A percentile compares a stretch with the other conserved stretches of the same genome.
Evolutionary conservation across 2,113 vertebrate species (phyloP).

Genomic region (Cololabis saira): DNA sequence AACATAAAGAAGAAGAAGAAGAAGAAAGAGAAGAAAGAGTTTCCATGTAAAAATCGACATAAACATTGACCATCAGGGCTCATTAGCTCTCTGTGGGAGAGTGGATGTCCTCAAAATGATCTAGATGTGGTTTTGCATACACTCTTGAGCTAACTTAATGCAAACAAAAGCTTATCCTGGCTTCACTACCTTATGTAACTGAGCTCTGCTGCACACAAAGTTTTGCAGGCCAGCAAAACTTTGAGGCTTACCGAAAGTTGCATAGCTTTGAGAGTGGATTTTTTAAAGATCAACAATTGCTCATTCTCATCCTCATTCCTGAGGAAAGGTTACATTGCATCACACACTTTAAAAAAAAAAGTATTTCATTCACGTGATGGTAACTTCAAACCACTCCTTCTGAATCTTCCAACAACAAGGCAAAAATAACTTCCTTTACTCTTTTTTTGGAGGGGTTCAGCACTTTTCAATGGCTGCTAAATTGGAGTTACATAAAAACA

Average conservation of each 20-base stretch:
- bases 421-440: conserved; percentile 51
- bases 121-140: too few species aligned
- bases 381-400: not conserved
- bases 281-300: conserved; percentile 24
- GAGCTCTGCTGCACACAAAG: not conserved
- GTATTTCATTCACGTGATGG: not conserved
- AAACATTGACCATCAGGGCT: too few species aligned
- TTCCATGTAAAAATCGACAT: too few species aligned
- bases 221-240: not conserved
- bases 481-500: conserved; percentile 22
- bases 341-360: not conserved
- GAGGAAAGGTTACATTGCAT: conserved; percentile 5
- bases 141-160: too few species aligned
- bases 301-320: conserved; percentile 3
- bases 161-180: not conserved
- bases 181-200: not conserved
- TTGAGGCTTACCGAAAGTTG: conserved; percentile 24
- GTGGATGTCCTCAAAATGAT: too few species aligned
- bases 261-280: conserved; percentile 18
- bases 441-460: conserved; percentile 51
- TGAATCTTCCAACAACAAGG: not conserved
- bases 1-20: too few species aligned
- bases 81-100: too few species aligned
- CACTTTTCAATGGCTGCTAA: conserved; percentile 40
- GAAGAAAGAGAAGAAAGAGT: too few species aligned